Evolutionary conservation across 2,113 vertebrate species (phyloP), one percentile per base, ranked within the genome.

Genomic region (Anhinga rufa): DNA sequence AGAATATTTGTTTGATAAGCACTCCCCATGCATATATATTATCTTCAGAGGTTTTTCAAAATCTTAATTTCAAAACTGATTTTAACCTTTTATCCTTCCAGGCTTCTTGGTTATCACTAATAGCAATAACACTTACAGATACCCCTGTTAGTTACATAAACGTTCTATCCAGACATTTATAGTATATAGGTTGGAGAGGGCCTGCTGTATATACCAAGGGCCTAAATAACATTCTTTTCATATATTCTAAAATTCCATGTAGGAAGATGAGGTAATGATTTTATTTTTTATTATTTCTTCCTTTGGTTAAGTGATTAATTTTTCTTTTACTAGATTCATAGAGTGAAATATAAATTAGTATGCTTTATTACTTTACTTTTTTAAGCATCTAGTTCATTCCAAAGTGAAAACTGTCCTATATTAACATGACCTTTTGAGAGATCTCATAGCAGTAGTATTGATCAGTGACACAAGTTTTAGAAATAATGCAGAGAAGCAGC

Each of bases 371-470:
- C 65, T 88, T 93, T 80, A 82, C 54, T 42, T 92, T 74, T 91
- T 90, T 18, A 94, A 96, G 78, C 49, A 78, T 82, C 66, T 92
- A 81, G 68, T 92, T 97, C 36, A 93, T 97, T 95, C 86, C 86
- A 75, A 32, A 95, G 58, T 93, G 72, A 93, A 93, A 94, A 88
- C 48, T 96, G 74, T 79, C 85, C 57, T 94, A 66, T 82, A 55
- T 90, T 90, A 94, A 38, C 58, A 66, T 93, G 94, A 95, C 84
- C 90, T 87, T 94, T 92, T 78, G 58, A 85, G 92, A 94, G 20
- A 62, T 96, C 70, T 95, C 74, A 60, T 70, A 93, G 72, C 36
- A 88, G 51, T 49, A 69, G 20, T 86, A 94, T 89, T 93, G 92
- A 94, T 92, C 64, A 69, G n/a, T 95, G 92, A 94, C 88, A 91